Percentiles rank a stretch among this genome's conserved stretches.
Evolutionary conservation across 2,113 vertebrate genomes (phyloP).

Genomic region (Strix aluco): DNA sequence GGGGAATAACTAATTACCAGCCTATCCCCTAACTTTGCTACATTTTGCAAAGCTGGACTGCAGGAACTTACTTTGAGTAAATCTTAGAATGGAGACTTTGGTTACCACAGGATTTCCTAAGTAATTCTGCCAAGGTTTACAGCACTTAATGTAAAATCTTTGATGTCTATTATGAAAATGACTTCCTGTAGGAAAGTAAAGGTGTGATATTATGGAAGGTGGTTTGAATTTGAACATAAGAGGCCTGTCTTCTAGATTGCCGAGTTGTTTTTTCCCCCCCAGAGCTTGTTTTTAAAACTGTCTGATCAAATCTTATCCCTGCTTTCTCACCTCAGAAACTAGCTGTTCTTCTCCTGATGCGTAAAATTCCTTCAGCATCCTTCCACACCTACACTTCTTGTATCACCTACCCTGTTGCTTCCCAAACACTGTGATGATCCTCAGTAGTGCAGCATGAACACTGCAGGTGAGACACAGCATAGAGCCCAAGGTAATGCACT

Average conservation of each 20-base stretch:
- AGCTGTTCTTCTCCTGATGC: background rate
- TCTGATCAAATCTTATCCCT: background rate
- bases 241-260: background rate
- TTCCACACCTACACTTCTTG: background rate
- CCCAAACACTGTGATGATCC: background rate
- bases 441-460: background rate
- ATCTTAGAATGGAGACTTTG: background rate
- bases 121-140: background rate
- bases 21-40: background rate
- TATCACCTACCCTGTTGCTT: background rate
- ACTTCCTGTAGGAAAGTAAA: background rate
- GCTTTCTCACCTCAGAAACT: background rate
- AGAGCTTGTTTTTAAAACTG: background rate
- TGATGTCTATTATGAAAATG: background rate
- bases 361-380: background rate
- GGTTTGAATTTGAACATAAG: background rate
- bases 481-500: background rate
- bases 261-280: fast-evolving
- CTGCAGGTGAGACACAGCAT: background rate
- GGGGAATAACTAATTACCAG: background rate
- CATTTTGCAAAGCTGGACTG: background rate
- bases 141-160: background rate
- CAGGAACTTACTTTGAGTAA: background rate
- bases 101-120: background rate
- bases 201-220: background rate